Conservation (phyloP, 37 sponge, comb jelly and placozoan species). For the Diacarnus erythraeanus region DNA sequence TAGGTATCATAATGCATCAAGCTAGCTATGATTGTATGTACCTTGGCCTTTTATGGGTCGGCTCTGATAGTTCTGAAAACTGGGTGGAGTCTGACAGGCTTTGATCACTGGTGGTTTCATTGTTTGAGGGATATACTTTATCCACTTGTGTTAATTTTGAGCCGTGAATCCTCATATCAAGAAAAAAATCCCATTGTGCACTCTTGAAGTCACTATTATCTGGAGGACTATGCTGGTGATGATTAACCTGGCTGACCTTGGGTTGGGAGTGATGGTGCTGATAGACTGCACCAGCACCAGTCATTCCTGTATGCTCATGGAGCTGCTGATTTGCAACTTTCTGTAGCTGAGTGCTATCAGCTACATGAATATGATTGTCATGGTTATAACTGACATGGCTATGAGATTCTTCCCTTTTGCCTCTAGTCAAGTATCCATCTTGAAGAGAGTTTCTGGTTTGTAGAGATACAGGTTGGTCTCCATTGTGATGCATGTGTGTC, state of each 20-base stretch:
- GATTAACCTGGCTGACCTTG: background rate
- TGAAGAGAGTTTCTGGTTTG: background rate
- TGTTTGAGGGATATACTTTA: no score
- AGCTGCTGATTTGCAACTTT: background rate
- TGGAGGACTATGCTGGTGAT: background rate
- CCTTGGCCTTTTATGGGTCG: background rate
- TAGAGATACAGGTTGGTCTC: background rate
- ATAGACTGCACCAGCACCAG: background rate
- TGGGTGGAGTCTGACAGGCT: constrained; percentile 10
- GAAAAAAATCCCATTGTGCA: background rate
- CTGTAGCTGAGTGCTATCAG: background rate
- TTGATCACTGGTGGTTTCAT: background rate
- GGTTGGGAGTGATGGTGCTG: no score
- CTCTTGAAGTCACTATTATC: background rate
- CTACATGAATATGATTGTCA: no score
- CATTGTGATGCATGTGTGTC: background rate
- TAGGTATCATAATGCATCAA: no score
- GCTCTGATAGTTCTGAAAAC: background rate
- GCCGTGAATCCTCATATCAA: no score
- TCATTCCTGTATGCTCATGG: background rate
- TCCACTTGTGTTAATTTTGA: no score
- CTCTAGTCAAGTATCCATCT: background rate
- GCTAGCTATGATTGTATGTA: no score
- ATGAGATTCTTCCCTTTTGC: background rate
- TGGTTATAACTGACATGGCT: background rate